phyloP scores from a whole-genome alignment of 1,140 invertebrate genomes.

The Triops cancriformis region DNA sequence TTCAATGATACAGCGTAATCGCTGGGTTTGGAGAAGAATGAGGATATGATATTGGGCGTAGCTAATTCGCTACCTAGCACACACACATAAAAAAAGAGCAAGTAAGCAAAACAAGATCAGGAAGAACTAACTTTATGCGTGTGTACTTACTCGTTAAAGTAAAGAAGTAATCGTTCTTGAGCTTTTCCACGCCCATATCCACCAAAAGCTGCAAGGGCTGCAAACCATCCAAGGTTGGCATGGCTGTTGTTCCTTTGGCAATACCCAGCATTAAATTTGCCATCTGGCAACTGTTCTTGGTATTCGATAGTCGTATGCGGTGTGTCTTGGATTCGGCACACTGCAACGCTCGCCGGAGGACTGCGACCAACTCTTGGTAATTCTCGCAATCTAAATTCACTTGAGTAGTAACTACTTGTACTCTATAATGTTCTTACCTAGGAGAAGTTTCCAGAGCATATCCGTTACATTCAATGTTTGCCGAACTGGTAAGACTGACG shows the following conservation, averaged over 20 bases:
- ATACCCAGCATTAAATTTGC: slow-evolving; percentile 16
- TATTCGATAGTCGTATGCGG: not conserved
- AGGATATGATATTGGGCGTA: not conserved
- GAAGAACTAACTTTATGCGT: not conserved
- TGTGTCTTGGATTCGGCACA: slow-evolving; percentile 10
- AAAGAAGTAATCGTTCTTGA: slow-evolving; percentile 30
- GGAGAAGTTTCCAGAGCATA: slow-evolving; percentile 22
- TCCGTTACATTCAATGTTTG: slow-evolving; percentile 20
- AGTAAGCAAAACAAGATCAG: not conserved
- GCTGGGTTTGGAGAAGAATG: slow-evolving; percentile 19
- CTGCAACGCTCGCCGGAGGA: not conserved
- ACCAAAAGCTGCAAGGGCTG: slow-evolving; percentile 29
- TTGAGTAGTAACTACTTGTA: too few species aligned
- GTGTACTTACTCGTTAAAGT: slow-evolving; percentile 28
- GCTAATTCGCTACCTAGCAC: slow-evolving; percentile 12
- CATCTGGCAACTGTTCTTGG: not conserved
- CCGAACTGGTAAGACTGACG: not conserved
- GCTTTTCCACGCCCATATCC: slow-evolving; percentile 31
- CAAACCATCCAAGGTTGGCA: slow-evolving; percentile 23
- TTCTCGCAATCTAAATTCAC: slow-evolving; percentile 5
- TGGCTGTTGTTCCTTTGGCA: slow-evolving; percentile 21
- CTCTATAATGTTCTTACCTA: slow-evolving; percentile 18
- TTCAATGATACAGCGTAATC: not conserved
- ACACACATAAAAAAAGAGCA: not conserved
- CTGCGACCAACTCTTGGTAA: not conserved